Evolutionary conservation across 2,888 invertebrate genomes (phyloP), one percentile per base, ranked within the genome.

Genomic region (Hofmannophila pseudospretella): DNA sequence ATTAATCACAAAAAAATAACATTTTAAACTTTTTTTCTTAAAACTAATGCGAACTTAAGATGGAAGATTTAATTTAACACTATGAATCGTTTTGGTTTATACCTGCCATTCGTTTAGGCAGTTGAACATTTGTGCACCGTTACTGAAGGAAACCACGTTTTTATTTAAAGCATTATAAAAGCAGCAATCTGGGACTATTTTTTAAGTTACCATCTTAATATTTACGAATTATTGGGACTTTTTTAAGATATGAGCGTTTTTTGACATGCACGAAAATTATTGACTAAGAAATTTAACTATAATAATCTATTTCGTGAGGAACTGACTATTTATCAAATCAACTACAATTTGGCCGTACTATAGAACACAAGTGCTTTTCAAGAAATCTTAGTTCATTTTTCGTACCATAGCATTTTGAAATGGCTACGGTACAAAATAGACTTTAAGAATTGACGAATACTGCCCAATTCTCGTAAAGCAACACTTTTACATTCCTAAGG

Each of bases 361-460:
- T 51, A 61, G 53, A 64, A 59, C 63, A 62, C 62, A 57, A 53
- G 38, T 44, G 41, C 41, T 36, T 32, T 29, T n/a, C 14, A 30
- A 8, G 19, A 20, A 32, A 1, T 20, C 34, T 27, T 22, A 35
- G 20, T 35, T 35, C 27, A 27, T 32, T 22, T 32, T 14, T 31
- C 34, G 26, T 34, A 30, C 32, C 36, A 19, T 16, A 33, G 29
- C 23, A 27, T 29, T 7, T 10, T 13, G 22, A 30, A 13, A 29
- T 7, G 13, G 52, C 52, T 52, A 62, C 51, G 51, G 54, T 55
- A 54, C 54, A 58, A 58, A 58, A 59, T 59, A 63, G 62, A 66
- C 5, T 57, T 60, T 62, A 69, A 59, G 55, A 75, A 74, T 75
- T 75, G 75, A 74, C 75, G 45, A 63, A 68, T 64, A 64, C 47